phyloP scores from a whole-genome alignment of 2,888 invertebrate species.

The Tuta absoluta region DNA sequence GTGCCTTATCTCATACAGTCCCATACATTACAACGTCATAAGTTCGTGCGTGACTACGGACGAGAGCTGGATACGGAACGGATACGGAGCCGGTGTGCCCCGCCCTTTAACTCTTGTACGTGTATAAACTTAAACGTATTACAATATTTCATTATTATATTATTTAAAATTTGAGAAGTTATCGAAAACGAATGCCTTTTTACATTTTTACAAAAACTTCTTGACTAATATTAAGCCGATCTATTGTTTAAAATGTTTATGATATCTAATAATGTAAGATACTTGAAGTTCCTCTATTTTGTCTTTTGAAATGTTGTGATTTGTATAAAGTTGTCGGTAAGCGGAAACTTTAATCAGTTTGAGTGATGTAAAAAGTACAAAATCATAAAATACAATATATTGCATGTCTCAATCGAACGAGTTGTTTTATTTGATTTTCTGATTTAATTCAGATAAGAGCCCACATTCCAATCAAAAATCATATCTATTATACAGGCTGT shows the following conservation, averaged over 20 bases:
- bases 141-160: too few species aligned
- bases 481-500: neutral
- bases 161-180: too few species aligned
- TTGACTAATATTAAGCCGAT: neutral
- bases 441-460: neutral
- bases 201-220: neutral
- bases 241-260: conserved; percentile 1
- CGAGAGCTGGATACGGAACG: too few species aligned
- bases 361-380: conserved; percentile 58
- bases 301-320: conserved; percentile 64
- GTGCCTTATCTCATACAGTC: too few species aligned
- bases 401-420: conserved; percentile 45
- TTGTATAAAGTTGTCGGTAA: conserved; percentile 37
- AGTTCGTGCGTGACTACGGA: too few species aligned
- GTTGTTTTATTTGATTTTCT: neutral
- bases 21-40: too few species aligned
- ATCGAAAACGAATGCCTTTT: too few species aligned
- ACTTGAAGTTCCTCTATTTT: conserved; percentile 60
- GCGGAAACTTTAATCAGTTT: neutral
- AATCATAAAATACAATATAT: conserved; percentile 54
- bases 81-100: too few species aligned
- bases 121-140: too few species aligned
- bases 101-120: too few species aligned
- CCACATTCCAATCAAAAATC: neutral
- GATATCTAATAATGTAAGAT: conserved; percentile 25